phyloP scores from a whole-genome alignment of 2,113 vertebrate genomes.

The Porphyrio hochstetteri region DNA sequence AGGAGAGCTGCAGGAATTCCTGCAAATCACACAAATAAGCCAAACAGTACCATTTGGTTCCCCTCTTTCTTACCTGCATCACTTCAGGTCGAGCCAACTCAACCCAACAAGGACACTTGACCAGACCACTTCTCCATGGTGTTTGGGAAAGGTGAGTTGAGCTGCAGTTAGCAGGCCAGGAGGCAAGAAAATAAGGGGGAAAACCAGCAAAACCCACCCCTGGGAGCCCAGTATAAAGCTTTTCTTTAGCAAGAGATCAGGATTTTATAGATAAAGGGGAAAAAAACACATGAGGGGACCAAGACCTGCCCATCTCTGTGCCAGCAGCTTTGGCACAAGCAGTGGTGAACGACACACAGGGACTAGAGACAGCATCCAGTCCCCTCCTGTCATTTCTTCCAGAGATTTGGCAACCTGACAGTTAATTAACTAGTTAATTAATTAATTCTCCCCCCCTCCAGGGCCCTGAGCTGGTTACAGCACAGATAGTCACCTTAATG shows the following conservation, averaged over 20 bases:
- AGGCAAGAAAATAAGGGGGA: accelerated
- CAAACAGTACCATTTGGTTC: background rate
- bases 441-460: background rate
- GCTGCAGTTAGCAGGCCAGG: background rate
- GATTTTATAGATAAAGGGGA: background rate
- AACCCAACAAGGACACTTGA: accelerated
- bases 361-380: background rate
- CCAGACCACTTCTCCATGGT: accelerated
- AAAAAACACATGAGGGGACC: background rate
- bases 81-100: background rate
- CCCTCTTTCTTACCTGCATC: background rate
- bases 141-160: accelerated
- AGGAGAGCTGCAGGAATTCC: constrained; percentile 4
- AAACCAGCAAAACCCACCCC: background rate
- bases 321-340: background rate
- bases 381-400: background rate
- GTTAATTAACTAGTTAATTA: constrained; percentile 46
- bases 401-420: background rate
- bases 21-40: background rate
- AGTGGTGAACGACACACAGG: background rate
- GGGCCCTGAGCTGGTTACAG: background rate
- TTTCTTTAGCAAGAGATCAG: background rate
- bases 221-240: background rate
- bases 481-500: background rate
- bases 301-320: background rate